Percentiles rank a stretch among this genome's conserved stretches.
Evolutionary conservation across 2,113 vertebrate genomes (phyloP).

Genomic region (Zapornia atra): DNA sequence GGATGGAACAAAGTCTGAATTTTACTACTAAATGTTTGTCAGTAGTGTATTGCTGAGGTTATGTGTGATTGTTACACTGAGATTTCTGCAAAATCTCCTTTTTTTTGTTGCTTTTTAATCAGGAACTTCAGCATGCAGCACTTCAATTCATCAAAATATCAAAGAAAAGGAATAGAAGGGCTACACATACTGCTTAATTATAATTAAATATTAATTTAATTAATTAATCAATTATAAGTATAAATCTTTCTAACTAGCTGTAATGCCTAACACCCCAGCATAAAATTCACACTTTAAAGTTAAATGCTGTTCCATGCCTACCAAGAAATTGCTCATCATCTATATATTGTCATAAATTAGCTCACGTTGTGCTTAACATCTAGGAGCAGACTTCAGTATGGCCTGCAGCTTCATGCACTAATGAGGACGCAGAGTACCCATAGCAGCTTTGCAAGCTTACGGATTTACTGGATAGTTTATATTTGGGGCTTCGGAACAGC

Average conservation of each 20-base stretch:
- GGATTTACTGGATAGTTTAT: not conserved
- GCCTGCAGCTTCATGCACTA: not conserved
- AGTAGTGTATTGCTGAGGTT: not conserved
- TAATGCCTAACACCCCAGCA: constrained; percentile 45
- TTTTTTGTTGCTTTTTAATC: not conserved
- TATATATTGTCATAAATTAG: constrained; percentile 5
- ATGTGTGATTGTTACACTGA: not conserved
- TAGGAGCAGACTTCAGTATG: not conserved
- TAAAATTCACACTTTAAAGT: constrained; percentile 62
- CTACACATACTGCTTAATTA: constrained; percentile 65
- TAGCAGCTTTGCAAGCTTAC: not conserved
- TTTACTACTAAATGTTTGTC: not conserved
- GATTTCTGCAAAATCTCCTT: not conserved
- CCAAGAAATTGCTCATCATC: constrained; percentile 34
- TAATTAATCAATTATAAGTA: constrained; percentile 72
- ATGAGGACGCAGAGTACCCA: not conserved
- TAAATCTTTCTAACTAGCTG: constrained; percentile 72
- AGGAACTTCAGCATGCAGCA: not conserved
- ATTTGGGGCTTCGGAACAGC: not conserved
- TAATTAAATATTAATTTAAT: constrained; percentile 70
- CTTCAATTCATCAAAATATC: constrained; percentile 26
- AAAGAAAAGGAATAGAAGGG: constrained; percentile 16
- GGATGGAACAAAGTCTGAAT: not conserved
- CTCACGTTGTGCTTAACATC: constrained; percentile 24
- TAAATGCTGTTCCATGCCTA: constrained; percentile 29